Evolutionary conservation across 2,888 invertebrate species (phyloP).

Genomic region (Phania funesta): DNA sequence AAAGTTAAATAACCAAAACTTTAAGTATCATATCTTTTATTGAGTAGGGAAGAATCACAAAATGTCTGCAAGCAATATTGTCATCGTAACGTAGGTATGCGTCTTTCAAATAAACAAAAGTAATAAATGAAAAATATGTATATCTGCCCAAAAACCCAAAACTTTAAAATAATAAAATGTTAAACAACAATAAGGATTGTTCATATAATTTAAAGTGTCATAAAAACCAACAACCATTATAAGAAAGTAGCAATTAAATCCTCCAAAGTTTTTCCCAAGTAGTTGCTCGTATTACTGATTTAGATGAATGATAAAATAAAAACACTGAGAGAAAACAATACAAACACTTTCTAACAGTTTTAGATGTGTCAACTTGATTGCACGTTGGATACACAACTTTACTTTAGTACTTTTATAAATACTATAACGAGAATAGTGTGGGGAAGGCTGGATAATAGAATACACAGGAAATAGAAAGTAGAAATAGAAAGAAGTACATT

Average conservation of each 20-base stretch:
- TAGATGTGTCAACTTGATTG: constrained; percentile 25
- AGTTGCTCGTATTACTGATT: background rate
- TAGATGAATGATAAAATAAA: background rate
- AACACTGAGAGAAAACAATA: background rate
- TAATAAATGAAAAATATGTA: too few relatives aligned
- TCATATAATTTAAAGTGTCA: constrained; percentile 53
- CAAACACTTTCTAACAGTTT: constrained; percentile 3
- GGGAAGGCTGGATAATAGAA: too few relatives aligned
- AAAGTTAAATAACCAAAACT: too few relatives aligned
- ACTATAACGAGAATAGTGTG: too few relatives aligned
- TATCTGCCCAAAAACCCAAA: background rate
- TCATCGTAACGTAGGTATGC: too few relatives aligned
- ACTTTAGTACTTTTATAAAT: background rate
- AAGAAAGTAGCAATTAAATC: constrained; percentile 63
- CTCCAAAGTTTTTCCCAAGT: constrained; percentile 39
- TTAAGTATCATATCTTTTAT: too few relatives aligned
- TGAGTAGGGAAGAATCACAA: too few relatives aligned
- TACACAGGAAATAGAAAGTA: too few relatives aligned
- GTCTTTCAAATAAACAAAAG: too few relatives aligned
- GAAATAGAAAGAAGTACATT: too few relatives aligned
- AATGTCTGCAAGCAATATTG: too few relatives aligned
- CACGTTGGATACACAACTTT: background rate
- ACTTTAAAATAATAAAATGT: constrained; percentile 6
- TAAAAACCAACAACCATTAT: constrained; percentile 63
- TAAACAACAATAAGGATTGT: constrained; percentile 10